Evolutionary conservation across 2,797 vertebrate genomes (phyloP).

Genomic region (Poecile montanus): DNA sequence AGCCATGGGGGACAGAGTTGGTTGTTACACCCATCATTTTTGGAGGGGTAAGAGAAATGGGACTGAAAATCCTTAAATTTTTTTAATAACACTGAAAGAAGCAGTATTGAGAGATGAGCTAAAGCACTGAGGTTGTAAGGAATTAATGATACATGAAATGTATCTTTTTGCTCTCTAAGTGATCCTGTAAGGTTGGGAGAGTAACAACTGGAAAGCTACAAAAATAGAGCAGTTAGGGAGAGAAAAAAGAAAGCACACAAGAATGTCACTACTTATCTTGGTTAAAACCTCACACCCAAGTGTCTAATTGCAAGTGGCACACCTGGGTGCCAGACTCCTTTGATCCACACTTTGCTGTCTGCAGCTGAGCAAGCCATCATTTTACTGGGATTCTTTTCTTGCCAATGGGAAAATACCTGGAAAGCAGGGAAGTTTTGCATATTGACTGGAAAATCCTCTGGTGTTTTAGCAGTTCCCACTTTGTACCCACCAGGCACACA

Average conservation of each 20-base stretch:
- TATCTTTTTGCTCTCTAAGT: not conserved
- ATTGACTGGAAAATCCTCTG: not conserved
- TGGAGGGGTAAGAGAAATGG: not conserved
- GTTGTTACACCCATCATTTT: not conserved
- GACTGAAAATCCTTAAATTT: not conserved
- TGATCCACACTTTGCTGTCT: not conserved
- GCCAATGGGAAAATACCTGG: not conserved
- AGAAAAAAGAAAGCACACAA: not conserved
- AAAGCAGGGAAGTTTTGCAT: not conserved
- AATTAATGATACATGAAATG: conserved; percentile 35
- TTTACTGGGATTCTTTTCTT: not conserved
- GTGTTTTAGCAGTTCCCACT: not conserved
- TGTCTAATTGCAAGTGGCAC: not conserved
- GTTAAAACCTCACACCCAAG: not conserved
- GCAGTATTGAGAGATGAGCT: not conserved
- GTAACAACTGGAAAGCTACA: not conserved
- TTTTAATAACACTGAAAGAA: not conserved
- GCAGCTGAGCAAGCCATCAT: not conserved
- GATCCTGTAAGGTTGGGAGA: not conserved
- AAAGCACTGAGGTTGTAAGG: not conserved
- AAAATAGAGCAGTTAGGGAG: not conserved
- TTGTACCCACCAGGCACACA: not conserved
- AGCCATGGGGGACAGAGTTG: not conserved
- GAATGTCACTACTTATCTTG: not conserved
- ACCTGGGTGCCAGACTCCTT: not conserved